Conservation (phyloP, 2,113 vertebrate genomes). For the Pristiophorus japonicus region DNA sequence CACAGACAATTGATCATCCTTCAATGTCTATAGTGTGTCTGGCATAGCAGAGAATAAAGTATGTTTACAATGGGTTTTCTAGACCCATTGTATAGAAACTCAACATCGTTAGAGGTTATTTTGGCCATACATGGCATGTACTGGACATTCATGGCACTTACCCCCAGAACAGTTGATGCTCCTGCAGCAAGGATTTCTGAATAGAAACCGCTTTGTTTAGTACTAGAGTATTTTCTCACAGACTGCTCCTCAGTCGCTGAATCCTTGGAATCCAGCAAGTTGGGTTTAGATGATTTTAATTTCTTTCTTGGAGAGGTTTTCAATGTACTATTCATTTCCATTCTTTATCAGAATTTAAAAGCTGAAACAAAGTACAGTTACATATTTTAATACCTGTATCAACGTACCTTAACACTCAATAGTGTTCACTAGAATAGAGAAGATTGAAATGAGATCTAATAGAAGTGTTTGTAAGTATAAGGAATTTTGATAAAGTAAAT, state of each 20-base stretch:
- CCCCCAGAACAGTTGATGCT: slow-evolving; percentile 49
- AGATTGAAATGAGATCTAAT: background rate
- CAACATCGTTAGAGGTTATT: background rate
- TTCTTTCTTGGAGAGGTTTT: background rate
- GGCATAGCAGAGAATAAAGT: background rate
- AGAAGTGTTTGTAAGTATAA: background rate
- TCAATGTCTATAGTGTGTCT: background rate
- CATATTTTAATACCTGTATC: background rate
- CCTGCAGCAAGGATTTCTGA: slow-evolving; percentile 55
- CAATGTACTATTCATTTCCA: background rate
- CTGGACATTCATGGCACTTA: slow-evolving; percentile 47
- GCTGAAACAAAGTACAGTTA: slow-evolving; percentile 7
- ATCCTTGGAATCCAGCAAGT: background rate
- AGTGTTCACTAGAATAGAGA: background rate
- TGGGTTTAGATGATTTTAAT: background rate
- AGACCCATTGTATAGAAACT: background rate
- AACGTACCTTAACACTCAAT: background rate
- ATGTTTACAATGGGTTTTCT: background rate
- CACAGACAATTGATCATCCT: background rate
- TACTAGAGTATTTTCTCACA: slow-evolving; percentile 45
- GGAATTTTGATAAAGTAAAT: background rate
- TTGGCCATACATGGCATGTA: background rate
- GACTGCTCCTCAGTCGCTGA: slow-evolving; percentile 15
- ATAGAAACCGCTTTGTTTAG: slow-evolving; percentile 55
- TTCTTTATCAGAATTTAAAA: background rate